These are phyloP conservation scores for Micrastur ruficollis DNA, from an alignment of 2,797 vertebrate species.

Conservation along the genomic window DNA sequence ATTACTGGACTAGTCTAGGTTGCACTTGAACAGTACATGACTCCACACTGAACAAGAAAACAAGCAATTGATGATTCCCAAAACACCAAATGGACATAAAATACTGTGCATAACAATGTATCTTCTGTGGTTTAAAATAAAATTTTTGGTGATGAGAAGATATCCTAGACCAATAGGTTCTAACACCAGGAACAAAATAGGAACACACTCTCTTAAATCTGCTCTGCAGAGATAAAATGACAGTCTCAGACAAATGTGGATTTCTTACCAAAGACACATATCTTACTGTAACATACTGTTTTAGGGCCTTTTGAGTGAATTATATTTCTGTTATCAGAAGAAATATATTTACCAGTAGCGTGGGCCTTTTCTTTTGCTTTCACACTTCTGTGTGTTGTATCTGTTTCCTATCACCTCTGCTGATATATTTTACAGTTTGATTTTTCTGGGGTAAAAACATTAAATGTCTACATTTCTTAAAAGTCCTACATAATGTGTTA, in stretches of 20 bases:
- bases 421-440: not conserved
- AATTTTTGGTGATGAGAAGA: not conserved
- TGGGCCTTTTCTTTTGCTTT: not conserved
- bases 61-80: slow-evolving; percentile 86
- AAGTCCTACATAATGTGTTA: not conserved
- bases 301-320: slow-evolving; percentile 2
- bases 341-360: not conserved
- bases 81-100: slow-evolving; percentile 78
- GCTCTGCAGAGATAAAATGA: slow-evolving; percentile 44
- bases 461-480: not conserved
- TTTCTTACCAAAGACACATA: slow-evolving; percentile 36
- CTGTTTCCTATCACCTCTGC: not conserved
- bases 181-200: slow-evolving; percentile 33
- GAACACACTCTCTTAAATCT: slow-evolving; percentile 25
- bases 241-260: slow-evolving; percentile 31
- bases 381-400: not conserved
- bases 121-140: not conserved
- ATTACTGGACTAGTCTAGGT: slow-evolving; percentile 77
- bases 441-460: not conserved
- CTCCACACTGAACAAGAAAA: slow-evolving; percentile 80
- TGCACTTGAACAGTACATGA: slow-evolving; percentile 80
- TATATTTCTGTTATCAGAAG: not conserved
- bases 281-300: slow-evolving; percentile 38
- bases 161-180: not conserved
- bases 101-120: slow-evolving; percentile 20